A percentile compares a stretch with the other conserved stretches of the same genome.
phyloP scores from a whole-genome alignment of 2,113 vertebrate genomes.

The Aptenodytes forsteri region DNA sequence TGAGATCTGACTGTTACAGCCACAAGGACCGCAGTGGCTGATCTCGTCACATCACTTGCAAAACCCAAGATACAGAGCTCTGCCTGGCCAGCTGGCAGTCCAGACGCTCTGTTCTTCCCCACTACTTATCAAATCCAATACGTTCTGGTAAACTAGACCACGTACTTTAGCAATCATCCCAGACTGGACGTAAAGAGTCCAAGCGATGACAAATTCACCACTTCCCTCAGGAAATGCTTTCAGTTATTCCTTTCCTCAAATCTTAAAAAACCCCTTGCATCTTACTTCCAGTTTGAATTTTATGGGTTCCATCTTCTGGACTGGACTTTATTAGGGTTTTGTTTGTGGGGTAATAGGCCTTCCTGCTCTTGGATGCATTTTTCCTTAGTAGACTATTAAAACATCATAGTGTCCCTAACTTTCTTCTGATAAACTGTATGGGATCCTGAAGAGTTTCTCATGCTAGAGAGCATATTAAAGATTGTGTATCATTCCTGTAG shows the following conservation, averaged over 20 bases:
- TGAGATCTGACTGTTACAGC: not conserved
- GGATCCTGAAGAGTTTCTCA: not conserved
- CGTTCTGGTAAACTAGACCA: conserved; percentile 36
- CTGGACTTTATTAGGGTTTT: not conserved
- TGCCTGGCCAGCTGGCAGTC: not conserved
- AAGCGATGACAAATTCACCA: not conserved
- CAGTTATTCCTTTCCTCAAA: not conserved
- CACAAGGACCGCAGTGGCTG: not conserved
- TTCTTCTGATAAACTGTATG: not conserved
- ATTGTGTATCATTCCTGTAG: not conserved
- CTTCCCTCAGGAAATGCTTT: conserved; percentile 8
- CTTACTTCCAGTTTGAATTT: not conserved
- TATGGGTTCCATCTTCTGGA: not conserved
- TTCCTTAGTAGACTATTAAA: not conserved
- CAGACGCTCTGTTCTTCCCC: not conserved
- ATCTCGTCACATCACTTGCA: not conserved
- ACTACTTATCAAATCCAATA: not conserved
- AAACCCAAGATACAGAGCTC: not conserved
- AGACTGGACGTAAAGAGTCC: not conserved
- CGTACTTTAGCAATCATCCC: not conserved
- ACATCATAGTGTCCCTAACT: not conserved
- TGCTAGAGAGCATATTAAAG: not conserved
- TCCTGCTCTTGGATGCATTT: not conserved
- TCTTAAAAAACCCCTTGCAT: not conserved
- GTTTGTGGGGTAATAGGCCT: not conserved